Base-by-base conservation (phyloP, 2,888 invertebrate species). In the Peribatodes rhomboidaria region DNA sequence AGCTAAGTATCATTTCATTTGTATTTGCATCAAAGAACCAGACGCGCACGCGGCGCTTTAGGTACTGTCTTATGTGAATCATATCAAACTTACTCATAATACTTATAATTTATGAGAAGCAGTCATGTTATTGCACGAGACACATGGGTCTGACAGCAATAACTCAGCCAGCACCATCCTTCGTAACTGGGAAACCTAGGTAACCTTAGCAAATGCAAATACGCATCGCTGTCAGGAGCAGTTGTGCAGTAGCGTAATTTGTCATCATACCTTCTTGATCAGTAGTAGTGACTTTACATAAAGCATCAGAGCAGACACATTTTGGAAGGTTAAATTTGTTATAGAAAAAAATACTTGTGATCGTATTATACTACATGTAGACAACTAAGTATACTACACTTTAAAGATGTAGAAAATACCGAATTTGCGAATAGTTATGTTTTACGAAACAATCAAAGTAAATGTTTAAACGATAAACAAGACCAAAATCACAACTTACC, bases 191-290 rank as follows among this genome's bases (percentile, higher is more conserved):
- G 61, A 60, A 65, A 67, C 68, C 67, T 70, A 59, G 68, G 55
- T 62, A 68, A 68, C 63, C 59, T 68, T 62, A 60, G 67, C 61
- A 64, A 70, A 70, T 72, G 61, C 63, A 63, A 67, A 64, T 67
- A 72, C 60, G 70, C 70, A 70, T 65, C 61, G 61, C 59, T 67
- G 61, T 59, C 65, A 55, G 39, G 50, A 49, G n/a, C n/a, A n/a
- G n/a, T n/a, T n/a, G 42, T 56, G 61, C 49, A 53, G 60, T 53
- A 55, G 60, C 50, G 46, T 58, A 62, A 65, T 67, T 67, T 65
- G 61, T 61, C 55, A 42, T 42, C 18, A 42, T 4, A 42, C 11
- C 42, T 20, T 6, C n/a, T 41, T 16, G 0, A 41, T 41, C 41
- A 9, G 10, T 14, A 20, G 18, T 20, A 9, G 14, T 14, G 9